These are phyloP conservation scores for Rhynchotus rufescens DNA, from an alignment of 2,797 vertebrate species.

Conservation along the genomic window DNA sequence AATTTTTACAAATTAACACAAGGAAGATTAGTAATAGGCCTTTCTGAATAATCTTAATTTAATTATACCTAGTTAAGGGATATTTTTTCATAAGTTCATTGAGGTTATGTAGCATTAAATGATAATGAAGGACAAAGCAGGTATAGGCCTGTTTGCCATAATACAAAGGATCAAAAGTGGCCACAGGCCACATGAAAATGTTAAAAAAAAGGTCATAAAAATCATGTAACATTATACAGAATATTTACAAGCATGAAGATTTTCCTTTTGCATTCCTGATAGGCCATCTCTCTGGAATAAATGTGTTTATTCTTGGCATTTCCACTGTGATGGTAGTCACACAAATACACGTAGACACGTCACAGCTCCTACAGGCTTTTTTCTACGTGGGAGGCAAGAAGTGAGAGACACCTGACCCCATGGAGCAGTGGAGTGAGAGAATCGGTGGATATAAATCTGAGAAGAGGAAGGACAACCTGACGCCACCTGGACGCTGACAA, in stretches of 20 bases:
- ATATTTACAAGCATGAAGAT: neutral
- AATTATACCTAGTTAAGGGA: conserved; percentile 29
- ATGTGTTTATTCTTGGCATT: neutral
- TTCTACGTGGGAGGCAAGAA: neutral
- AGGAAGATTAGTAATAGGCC: conserved; percentile 42
- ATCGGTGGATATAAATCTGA: neutral
- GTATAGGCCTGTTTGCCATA: neutral
- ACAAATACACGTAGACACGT: neutral
- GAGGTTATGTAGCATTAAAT: neutral
- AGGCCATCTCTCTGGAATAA: neutral
- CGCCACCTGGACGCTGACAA: neutral
- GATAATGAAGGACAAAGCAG: neutral
- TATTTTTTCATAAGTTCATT: conserved; percentile 8
- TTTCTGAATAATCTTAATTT: conserved; percentile 57
- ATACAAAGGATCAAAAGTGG: neutral
- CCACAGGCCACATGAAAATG: neutral
- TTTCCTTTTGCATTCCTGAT: neutral
- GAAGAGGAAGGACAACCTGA: no score
- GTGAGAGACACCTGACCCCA: neutral
- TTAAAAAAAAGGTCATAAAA: neutral
- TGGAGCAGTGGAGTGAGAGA: neutral
- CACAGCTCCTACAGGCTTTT: neutral
- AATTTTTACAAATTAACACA: conserved; percentile 53
- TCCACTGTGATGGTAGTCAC: neutral
- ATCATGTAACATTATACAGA: neutral